Percentiles rank a stretch among this genome's conserved stretches.
Evolutionary conservation across 2,888 invertebrate genomes (phyloP).

Genomic region (Brenthis daphne): DNA sequence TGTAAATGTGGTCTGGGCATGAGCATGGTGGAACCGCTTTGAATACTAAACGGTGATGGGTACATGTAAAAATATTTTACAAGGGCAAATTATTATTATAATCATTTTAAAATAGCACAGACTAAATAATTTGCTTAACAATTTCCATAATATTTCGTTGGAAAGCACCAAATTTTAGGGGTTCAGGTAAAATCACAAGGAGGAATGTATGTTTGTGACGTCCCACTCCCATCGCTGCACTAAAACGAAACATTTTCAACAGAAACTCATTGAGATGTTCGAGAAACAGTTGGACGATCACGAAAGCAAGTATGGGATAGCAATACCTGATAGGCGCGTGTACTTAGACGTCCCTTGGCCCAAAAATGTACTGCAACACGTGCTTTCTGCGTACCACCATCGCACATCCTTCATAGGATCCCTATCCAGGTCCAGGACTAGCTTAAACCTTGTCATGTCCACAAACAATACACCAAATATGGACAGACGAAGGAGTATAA

Average conservation of each 20-base stretch:
- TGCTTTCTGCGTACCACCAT: slow-evolving; percentile 66
- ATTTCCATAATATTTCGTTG: too few species aligned
- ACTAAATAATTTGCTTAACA: too few species aligned
- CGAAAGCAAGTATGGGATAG: slow-evolving; percentile 70
- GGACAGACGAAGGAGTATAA: slow-evolving; percentile 63
- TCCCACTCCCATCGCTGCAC: slow-evolving; percentile 47
- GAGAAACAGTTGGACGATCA: slow-evolving; percentile 71
- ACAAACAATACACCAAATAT: slow-evolving; percentile 61
- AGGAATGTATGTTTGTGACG: slow-evolving; percentile 51
- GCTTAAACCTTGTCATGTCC: slow-evolving; percentile 67
- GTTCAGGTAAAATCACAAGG: slow-evolving; percentile 17
- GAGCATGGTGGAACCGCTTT: slow-evolving; percentile 32
- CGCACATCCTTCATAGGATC: slow-evolving; percentile 77
- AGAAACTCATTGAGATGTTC: slow-evolving; percentile 65
- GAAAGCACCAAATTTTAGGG: neutral
- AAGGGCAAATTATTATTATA: neutral
- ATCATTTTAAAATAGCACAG: too few species aligned
- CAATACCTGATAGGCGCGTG: slow-evolving; percentile 59
- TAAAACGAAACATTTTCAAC: slow-evolving; percentile 49
- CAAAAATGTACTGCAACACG: slow-evolving; percentile 70
- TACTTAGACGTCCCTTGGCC: slow-evolving; percentile 73
- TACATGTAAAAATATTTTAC: neutral
- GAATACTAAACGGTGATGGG: slow-evolving; percentile 35
- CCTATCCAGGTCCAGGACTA: slow-evolving; percentile 81
- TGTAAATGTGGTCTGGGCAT: slow-evolving; percentile 20